phyloP scores from a whole-genome alignment of 2,797 vertebrate genomes.

The Sternotherus odoratus region DNA sequence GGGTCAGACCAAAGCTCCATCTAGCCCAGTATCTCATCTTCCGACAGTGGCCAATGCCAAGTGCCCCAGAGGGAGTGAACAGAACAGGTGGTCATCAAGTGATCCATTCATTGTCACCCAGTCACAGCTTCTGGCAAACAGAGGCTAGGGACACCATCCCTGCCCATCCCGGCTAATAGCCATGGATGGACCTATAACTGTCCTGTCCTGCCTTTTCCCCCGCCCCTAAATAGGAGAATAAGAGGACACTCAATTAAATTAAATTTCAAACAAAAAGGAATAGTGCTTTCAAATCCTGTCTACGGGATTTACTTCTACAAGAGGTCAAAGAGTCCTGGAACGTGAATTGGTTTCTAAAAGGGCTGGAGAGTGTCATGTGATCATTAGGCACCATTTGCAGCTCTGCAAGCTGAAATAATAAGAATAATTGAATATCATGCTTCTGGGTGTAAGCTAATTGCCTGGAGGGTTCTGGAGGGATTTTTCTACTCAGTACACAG shows the following conservation, averaged over 20 bases:
- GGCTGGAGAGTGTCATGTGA: constrained; percentile 17
- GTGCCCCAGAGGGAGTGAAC: too few species aligned
- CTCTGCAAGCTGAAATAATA: constrained; percentile 48
- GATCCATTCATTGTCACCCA: too few species aligned
- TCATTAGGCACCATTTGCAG: constrained; percentile 49
- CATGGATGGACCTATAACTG: background rate
- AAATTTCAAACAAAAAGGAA: background rate
- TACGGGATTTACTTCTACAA: background rate
- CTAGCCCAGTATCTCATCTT: too few species aligned
- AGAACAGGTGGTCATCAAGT: too few species aligned
- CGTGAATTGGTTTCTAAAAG: constrained; percentile 1
- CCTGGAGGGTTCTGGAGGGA: constrained; percentile 46
- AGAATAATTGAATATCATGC: constrained; percentile 39
- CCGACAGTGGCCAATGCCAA: too few species aligned
- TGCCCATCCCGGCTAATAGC: too few species aligned
- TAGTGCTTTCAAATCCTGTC: background rate
- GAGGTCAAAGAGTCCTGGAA: background rate
- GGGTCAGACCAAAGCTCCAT: too few species aligned
- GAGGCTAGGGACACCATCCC: too few species aligned
- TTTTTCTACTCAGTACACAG: constrained; percentile 19
- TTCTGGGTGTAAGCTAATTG: constrained; percentile 53
- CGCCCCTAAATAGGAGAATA: background rate
- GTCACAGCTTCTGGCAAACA: too few species aligned
- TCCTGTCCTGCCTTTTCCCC: background rate
- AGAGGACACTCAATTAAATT: background rate